Percentiles rank a stretch among this genome's conserved stretches.
phyloP scores from a whole-genome alignment of 2,797 vertebrate genomes.

The Cryptoprocta ferox region DNA sequence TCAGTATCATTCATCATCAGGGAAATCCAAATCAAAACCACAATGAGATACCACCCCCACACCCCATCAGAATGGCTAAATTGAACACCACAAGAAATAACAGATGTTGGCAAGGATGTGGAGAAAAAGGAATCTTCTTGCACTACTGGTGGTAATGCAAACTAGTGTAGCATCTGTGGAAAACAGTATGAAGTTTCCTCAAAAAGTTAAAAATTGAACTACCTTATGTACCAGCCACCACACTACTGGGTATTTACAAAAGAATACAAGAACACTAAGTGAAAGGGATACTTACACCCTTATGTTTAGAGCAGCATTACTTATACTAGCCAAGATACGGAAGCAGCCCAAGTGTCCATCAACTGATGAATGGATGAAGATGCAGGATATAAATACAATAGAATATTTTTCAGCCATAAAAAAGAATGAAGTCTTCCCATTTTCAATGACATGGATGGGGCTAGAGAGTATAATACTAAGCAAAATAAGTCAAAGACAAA shows the following conservation, averaged over 20 bases:
- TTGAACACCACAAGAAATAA: background rate
- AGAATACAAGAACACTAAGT: background rate
- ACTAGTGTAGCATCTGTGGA: background rate
- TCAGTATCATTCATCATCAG: background rate
- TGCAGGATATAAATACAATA: background rate
- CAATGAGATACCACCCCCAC: background rate
- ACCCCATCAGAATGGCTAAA: background rate
- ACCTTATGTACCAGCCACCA: background rate
- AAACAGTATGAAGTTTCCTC: background rate
- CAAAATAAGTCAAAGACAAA: background rate
- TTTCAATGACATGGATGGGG: too few species aligned
- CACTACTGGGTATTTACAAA: background rate
- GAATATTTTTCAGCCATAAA: background rate
- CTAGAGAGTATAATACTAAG: background rate
- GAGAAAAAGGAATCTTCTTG: background rate
- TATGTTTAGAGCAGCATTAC: background rate
- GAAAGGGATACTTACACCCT: background rate
- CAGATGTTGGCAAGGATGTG: background rate
- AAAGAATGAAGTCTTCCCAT: too few species aligned
- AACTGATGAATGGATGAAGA: background rate
- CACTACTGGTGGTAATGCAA: background rate
- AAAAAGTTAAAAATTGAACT: background rate
- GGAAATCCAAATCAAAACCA: background rate
- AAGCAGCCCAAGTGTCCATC: background rate
- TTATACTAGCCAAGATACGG: background rate